Conservation (phyloP, 92 coral and sea anemone genomes). For the Ricordea florida region DNA sequence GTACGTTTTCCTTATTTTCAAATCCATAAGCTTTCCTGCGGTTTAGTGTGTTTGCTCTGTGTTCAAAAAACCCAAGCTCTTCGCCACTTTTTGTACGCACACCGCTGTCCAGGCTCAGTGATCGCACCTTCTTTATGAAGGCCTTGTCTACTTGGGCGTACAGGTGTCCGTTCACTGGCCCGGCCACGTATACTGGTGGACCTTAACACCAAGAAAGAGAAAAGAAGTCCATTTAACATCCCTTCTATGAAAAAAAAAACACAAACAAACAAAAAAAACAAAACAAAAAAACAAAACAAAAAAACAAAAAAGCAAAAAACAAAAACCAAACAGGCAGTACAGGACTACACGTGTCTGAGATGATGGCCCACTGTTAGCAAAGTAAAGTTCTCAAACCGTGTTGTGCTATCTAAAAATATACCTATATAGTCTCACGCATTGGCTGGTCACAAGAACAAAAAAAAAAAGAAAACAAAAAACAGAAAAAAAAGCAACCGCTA, state of each 20-base stretch:
- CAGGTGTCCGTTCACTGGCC: slow-evolving; percentile 94
- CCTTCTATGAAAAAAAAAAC: neutral
- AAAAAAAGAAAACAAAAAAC: too few species aligned
- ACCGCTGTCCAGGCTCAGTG: slow-evolving; percentile 75
- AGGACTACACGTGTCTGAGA: too few species aligned
- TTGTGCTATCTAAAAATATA: too few species aligned
- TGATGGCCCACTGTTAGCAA: too few species aligned
- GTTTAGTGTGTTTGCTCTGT: slow-evolving; percentile 57
- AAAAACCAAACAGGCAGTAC: too few species aligned
- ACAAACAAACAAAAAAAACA: neutral
- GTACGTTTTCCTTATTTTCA: slow-evolving; percentile 2
- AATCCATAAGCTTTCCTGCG: slow-evolving; percentile 32
- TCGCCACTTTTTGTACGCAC: slow-evolving; percentile 53
- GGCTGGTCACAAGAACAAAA: too few species aligned
- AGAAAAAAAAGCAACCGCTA: too few species aligned
- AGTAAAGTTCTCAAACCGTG: too few species aligned
- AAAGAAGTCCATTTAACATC: too few species aligned
- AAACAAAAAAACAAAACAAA: neutral
- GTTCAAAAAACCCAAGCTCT: slow-evolving; percentile 46
- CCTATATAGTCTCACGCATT: too few species aligned
- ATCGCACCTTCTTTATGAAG: slow-evolving; percentile 83
- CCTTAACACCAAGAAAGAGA: neutral
- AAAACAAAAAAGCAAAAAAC: neutral
- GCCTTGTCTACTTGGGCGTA: slow-evolving; percentile 97
- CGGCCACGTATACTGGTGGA: slow-evolving; percentile 86